phyloP scores from a whole-genome alignment of 2,113 vertebrate species.

The Chloropsis hardwickii region DNA sequence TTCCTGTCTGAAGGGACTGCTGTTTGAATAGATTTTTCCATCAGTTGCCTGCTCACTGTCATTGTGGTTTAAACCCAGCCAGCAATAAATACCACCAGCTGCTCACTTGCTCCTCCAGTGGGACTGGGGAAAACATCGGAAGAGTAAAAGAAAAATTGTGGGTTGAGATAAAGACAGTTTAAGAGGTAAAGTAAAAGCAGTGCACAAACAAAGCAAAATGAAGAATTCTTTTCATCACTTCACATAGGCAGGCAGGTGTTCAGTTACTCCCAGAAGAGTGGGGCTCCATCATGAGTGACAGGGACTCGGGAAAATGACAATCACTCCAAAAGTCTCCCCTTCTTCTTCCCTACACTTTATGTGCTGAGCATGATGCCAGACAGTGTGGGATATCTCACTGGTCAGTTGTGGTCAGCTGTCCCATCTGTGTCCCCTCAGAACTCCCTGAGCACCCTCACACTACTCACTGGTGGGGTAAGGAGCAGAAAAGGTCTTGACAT shows the following conservation, averaged over 20 bases:
- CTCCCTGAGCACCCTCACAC: background rate
- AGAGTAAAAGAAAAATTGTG: background rate
- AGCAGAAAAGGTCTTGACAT: background rate
- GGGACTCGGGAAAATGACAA: background rate
- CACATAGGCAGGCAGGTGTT: background rate
- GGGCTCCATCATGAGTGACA: fast-evolving
- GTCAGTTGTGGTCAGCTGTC: background rate
- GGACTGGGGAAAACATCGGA: fast-evolving
- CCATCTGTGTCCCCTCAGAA: background rate
- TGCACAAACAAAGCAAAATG: background rate
- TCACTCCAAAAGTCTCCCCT: background rate
- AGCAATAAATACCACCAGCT: too few species aligned
- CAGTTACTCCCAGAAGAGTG: background rate
- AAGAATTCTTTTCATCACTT: background rate
- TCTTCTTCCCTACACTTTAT: background rate
- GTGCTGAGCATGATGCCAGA: background rate
- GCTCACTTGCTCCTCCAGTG: background rate
- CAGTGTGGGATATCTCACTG: background rate
- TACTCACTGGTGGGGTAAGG: too few species aligned
- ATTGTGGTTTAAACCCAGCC: background rate
- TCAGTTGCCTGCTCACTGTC: background rate
- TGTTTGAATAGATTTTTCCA: background rate
- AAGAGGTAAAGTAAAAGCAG: background rate
- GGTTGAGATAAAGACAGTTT: background rate
- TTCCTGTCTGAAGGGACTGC: background rate